Conservation (phyloP, 2,888 invertebrate species). For the Paralinhomoeus sp. region DNA sequence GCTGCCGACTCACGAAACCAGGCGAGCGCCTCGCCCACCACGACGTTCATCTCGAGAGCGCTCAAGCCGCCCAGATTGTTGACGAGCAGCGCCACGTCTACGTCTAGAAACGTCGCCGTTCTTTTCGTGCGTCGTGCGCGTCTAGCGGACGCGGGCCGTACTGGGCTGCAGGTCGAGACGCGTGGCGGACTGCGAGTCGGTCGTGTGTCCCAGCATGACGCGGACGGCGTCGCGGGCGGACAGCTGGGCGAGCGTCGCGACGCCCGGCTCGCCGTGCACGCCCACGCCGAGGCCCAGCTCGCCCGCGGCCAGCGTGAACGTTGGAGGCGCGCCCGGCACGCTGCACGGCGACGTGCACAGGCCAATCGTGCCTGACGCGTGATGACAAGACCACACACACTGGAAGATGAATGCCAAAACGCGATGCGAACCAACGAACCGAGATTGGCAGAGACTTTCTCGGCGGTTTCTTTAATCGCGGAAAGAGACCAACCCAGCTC, state of each 20-base stretch:
- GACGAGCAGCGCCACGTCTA: slow-evolving; percentile 43
- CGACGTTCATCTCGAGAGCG: slow-evolving; percentile 48
- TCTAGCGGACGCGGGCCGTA: too few species aligned
- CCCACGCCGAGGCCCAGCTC: slow-evolving; percentile 47
- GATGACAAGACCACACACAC: background rate
- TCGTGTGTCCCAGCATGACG: too few species aligned
- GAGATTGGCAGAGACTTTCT: background rate
- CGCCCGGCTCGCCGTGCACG: slow-evolving; percentile 35
- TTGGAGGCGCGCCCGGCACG: slow-evolving; percentile 40
- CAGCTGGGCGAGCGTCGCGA: slow-evolving; percentile 30
- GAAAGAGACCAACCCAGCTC: slow-evolving; percentile 35
- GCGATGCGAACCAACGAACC: too few species aligned
- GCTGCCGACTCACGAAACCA: slow-evolving; percentile 43
- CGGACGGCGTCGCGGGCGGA: too few species aligned
- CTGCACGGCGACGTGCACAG: slow-evolving; percentile 44
- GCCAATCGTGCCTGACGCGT: slow-evolving; percentile 42
- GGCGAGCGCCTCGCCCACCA: slow-evolving; percentile 41
- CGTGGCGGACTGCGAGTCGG: too few species aligned
- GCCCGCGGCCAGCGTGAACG: slow-evolving; percentile 40
- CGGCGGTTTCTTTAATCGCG: slow-evolving; percentile 18
- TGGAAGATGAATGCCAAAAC: background rate
- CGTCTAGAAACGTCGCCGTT: too few species aligned
- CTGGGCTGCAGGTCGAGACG: too few species aligned
- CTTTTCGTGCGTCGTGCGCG: too few species aligned
- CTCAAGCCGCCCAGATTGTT: slow-evolving; percentile 57